Evolutionary conservation across 2,797 vertebrate genomes (phyloP).

Genomic region (Aldrovandia affinis): DNA sequence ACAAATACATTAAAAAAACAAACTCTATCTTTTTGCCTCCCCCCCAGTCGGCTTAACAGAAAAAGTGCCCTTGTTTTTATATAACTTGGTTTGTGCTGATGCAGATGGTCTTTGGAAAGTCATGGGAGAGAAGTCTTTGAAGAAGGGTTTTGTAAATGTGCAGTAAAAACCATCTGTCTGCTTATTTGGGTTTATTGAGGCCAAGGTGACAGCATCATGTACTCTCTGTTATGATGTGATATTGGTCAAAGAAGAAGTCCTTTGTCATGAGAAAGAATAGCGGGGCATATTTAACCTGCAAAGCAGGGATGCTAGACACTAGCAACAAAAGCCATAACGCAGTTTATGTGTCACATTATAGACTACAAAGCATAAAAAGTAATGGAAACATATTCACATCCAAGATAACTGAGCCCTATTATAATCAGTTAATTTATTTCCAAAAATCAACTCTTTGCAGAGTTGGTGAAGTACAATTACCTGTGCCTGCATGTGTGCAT

Average conservation of each 20-base stretch:
- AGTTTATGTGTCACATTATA: not conserved
- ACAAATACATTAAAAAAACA: conserved; percentile 58
- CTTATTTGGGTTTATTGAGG: conserved; percentile 36
- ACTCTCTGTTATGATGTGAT: not conserved
- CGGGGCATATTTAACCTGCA: conserved; percentile 3
- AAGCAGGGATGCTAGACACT: not conserved
- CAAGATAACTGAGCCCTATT: not conserved
- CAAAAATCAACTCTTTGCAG: not conserved
- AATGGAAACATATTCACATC: not conserved
- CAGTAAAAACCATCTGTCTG: conserved; percentile 72
- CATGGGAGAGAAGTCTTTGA: conserved; percentile 67
- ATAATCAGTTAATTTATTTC: not conserved
- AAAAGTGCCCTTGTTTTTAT: conserved; percentile 69
- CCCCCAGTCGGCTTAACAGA: conserved; percentile 63
- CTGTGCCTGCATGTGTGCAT: not conserved
- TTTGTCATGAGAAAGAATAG: not conserved
- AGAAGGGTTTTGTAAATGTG: conserved; percentile 68
- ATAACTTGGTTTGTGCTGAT: conserved; percentile 60
- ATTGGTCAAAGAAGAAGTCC: conserved; percentile 1
- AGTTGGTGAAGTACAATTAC: not conserved
- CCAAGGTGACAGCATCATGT: conserved; percentile 34
- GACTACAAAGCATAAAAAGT: not conserved
- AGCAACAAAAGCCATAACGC: not conserved
- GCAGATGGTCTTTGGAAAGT: conserved; percentile 75
- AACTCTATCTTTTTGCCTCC: conserved; percentile 42